phyloP scores from a whole-genome alignment of 2,113 vertebrate genomes.

The Heliornis fulica region DNA sequence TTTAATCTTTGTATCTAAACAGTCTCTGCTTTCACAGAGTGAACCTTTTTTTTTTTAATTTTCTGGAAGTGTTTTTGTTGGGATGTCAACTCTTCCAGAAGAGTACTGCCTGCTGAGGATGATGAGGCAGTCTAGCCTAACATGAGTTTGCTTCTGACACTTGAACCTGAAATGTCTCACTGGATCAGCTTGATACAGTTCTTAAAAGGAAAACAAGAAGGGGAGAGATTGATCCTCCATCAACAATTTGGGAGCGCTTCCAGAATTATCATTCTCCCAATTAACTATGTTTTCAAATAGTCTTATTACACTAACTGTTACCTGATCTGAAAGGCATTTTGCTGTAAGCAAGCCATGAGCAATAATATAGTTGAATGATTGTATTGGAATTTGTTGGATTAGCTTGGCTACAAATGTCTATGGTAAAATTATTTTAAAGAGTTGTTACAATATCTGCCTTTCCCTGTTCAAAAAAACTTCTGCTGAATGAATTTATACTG shows the following conservation, averaged over 20 bases:
- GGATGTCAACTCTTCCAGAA: background rate
- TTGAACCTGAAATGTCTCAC: background rate
- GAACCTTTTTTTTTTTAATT: background rate
- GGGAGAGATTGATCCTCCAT: background rate
- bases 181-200: background rate
- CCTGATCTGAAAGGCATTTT: background rate
- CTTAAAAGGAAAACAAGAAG: background rate
- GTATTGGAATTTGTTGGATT: background rate
- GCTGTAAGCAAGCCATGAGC: background rate
- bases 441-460: background rate
- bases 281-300: background rate
- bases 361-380: background rate
- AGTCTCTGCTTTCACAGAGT: background rate
- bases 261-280: background rate
- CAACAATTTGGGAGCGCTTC: background rate
- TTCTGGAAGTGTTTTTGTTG: background rate
- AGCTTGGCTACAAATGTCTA: background rate
- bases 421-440: background rate
- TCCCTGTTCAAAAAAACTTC: background rate
- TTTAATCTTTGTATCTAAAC: background rate
- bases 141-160: background rate
- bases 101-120: background rate
- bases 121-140: background rate
- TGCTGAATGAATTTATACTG: background rate
- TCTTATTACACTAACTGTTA: background rate